Evolutionary conservation across 2,113 vertebrate genomes (phyloP), one percentile per base, ranked within the genome.

Genomic region (Colaptes auratus): DNA sequence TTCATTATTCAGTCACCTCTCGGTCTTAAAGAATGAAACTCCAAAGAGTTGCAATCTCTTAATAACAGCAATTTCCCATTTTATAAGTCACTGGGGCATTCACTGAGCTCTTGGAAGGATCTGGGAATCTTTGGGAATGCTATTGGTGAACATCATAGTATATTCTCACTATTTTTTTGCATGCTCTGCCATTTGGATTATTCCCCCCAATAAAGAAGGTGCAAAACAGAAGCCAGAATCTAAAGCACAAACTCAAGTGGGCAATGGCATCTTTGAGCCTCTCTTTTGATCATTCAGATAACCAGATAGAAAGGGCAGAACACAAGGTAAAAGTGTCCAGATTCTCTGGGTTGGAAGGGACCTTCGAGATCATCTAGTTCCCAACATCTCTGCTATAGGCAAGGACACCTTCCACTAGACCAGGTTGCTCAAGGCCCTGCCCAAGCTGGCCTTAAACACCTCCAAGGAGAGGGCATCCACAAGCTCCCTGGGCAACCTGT

Each of bases 1-100:
- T 58, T 96, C 72, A 88, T 94, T 95, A 74, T 71, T 95, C 92
- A 94, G 93, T 87, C 81, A 92, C 65, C 89, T 83, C 76, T 83
- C n/a, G 42, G 72, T 82, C 77, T 80, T 66, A 81, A 82, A 92
- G 78, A 86, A 82, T 90, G 90, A 92, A 92, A 56, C 33, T 80
- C 46, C 69, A 76, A 0, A 74, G 69, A 83, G 52, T 82, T 75
- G 76, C 69, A 58, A 52, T 48, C 30, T 16, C 73, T 88, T 92
- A 93, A 82, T 77, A 94, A 78, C 21, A 23, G 31, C 16, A 17
- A 70, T 70, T 78, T 69, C 30, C 64, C 44, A 81, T 93, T 70
- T 74, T 56, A 44, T 67, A 85, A 82, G 82, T 83, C 61, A 42
- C 27, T 95, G 4, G 3, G 27, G 18, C 73, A 73, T 78, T 67